These are phyloP conservation scores for Amazona guildingii DNA, from an alignment of 2,113 vertebrate species.

Conservation along the genomic window DNA sequence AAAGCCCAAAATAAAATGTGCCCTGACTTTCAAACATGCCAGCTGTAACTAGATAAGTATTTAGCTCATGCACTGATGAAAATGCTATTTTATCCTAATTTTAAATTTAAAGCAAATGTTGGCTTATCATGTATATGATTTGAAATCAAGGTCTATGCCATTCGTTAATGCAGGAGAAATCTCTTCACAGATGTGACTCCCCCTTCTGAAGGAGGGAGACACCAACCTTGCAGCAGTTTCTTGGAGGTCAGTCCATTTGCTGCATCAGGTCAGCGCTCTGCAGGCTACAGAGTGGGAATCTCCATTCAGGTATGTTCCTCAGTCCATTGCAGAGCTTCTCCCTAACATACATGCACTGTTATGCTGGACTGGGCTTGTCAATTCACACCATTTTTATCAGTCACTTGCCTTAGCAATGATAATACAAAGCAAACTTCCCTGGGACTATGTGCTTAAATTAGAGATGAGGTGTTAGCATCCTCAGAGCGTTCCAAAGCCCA, in stretches of 20 bases:
- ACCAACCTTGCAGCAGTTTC: neutral
- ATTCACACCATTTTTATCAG: neutral
- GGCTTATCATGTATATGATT: neutral
- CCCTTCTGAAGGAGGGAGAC: neutral
- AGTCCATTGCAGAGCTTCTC: neutral
- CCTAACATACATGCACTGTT: fast-evolving
- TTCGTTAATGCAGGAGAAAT: neutral
- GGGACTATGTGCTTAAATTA: slow-evolving; percentile 28
- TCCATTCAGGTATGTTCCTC: neutral
- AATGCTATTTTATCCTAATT: neutral
- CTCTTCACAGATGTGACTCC: neutral
- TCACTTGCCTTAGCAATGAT: neutral
- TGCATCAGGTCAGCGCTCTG: neutral
- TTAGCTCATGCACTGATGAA: neutral
- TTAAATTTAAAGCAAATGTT: neutral
- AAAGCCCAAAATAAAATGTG: neutral
- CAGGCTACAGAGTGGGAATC: neutral
- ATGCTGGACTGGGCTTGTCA: neutral
- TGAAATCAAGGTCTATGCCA: neutral
- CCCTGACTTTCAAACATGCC: neutral
- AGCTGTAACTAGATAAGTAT: neutral
- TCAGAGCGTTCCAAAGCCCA: neutral
- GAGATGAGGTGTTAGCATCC: slow-evolving; percentile 11
- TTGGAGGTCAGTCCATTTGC: neutral
- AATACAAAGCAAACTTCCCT: neutral